Evolutionary conservation across 2,888 invertebrate species (phyloP).

Genomic region (Opisthograptis luteolata): DNA sequence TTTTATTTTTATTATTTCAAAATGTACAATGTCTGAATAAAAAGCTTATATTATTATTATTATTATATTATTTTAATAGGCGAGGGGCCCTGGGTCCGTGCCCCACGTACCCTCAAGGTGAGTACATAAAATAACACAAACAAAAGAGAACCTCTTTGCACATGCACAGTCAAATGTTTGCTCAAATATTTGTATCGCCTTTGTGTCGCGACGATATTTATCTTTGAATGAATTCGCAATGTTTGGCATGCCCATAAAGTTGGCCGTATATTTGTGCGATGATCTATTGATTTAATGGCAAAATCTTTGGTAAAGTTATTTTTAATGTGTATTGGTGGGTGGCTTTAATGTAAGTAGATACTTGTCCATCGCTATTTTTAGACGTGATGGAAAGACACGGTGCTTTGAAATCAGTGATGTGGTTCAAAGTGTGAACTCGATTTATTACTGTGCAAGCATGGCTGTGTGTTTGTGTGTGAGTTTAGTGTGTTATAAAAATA

Average conservation of each 20-base stretch:
- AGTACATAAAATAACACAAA: neutral
- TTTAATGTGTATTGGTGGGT: slow-evolving; percentile 1
- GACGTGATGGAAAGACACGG: neutral
- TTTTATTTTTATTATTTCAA: no score
- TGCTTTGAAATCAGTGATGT: neutral
- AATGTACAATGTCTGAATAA: no score
- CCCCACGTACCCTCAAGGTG: no score
- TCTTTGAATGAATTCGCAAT: slow-evolving; percentile 42
- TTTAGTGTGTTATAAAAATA: no score
- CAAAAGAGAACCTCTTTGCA: slow-evolving; percentile 3
- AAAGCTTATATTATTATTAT: no score
- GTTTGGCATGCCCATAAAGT: slow-evolving; percentile 53
- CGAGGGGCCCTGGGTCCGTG: no score
- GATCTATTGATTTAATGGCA: slow-evolving; percentile 28
- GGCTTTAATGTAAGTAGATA: slow-evolving; percentile 2
- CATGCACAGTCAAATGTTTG: slow-evolving; percentile 9
- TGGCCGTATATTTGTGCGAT: slow-evolving; percentile 24
- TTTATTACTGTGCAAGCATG: no score
- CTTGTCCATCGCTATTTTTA: neutral
- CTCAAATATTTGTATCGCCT: slow-evolving; percentile 38
- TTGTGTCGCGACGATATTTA: slow-evolving; percentile 28
- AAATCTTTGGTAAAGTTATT: slow-evolving; percentile 12
- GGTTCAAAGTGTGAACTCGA: neutral
- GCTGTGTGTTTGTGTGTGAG: neutral
- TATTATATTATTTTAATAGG: no score